These are phyloP conservation scores for Spilogale gracilis DNA, from an alignment of 2,113 vertebrate species.

Conservation along the genomic window DNA sequence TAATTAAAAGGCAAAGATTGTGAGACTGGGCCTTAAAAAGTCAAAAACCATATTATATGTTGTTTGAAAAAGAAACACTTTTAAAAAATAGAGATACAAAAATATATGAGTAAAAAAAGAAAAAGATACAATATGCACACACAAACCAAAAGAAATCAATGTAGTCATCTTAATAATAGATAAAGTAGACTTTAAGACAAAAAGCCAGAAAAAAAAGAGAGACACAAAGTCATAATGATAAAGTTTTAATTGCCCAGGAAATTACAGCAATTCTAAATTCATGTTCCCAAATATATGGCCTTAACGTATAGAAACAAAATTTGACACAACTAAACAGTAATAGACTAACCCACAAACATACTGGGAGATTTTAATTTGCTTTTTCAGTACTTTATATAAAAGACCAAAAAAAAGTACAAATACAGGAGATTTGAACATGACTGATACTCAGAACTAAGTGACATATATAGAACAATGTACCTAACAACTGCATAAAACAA, in stretches of 20 bases:
- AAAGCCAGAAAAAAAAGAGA: not conserved
- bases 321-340: not conserved
- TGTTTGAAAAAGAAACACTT: not conserved
- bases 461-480: not conserved
- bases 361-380: not conserved
- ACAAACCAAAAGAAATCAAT: not conserved
- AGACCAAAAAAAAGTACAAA: not conserved
- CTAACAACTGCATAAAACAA: not conserved
- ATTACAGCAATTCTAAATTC: not conserved
- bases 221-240: not conserved
- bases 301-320: not conserved
- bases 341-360: not conserved
- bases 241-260: not conserved
- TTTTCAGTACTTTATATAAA: not conserved
- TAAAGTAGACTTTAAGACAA: not conserved
- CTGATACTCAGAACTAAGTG: not conserved
- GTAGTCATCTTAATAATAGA: not conserved
- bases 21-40: not conserved
- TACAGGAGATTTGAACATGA: not conserved
- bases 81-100: not conserved
- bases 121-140: not conserved
- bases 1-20: not conserved
- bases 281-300: not conserved
- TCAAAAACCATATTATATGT: not conserved
- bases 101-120: not conserved